Evolutionary conservation across 2,888 invertebrate species (phyloP), one percentile per base, ranked within the genome.

Genomic region (Julus scanicus): DNA sequence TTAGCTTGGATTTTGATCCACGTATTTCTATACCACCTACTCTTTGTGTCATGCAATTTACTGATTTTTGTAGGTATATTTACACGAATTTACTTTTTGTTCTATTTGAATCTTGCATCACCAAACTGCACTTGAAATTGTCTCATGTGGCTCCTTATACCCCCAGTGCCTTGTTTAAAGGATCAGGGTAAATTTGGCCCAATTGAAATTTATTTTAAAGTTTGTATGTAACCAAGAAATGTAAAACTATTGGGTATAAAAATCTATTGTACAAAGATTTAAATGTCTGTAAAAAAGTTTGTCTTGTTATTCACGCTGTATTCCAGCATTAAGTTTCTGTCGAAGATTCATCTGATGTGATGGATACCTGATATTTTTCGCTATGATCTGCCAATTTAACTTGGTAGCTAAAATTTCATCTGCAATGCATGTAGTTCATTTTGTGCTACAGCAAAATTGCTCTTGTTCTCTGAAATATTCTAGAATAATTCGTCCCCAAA

Each of bases 1-100:
- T 57, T 17, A 57, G 17, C 57, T 5, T 17, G 57, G 57, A 57
- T 17, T 57, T 57, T 57, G 15, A 57, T 57, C 57, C 57, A 17
- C 17, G 13, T 57, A 57, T 57, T 57, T 57, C 57, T 57, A 57
- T 57, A 5, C 17, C 15, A 57, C 17, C 15, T 17, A 15, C 57
- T 57, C 57, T 57, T 57, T 57, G 57, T 57, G 57, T 57, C 57
- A 57, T 17, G 57, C 57, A 57, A 57, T 57, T 57, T 57, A 57
- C 57, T 57, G 57, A 13, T 15, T 57, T 57, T 57, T 57, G 17
- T 17, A 57, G 57, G 49, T 49, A 49, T 17, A 57, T 57, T 57
- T 57, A 57, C 57, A 57, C 57, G 5, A 57, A 29, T 29, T 29
- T 29, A 29, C 29, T 29, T 57, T 57, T 57, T 57, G 13, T 57